A percentile compares a stretch with the other conserved stretches of the same genome.
phyloP scores from a whole-genome alignment of 2,888 invertebrate species.

The Clepsis dumicolana region DNA sequence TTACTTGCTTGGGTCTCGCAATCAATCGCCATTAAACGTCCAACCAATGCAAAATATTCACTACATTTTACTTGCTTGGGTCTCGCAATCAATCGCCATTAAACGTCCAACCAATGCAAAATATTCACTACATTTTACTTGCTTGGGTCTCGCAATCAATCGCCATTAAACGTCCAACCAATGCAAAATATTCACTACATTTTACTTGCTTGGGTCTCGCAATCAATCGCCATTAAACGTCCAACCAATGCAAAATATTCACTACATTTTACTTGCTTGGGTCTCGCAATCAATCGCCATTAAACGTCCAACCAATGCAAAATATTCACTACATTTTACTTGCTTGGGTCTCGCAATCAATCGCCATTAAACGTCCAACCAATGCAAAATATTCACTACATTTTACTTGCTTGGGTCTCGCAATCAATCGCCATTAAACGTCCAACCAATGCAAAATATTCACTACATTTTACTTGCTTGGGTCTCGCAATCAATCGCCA shows the following conservation, averaged over 20 bases:
- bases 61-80: not conserved
- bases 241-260: not conserved
- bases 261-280: not conserved
- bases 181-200: not conserved
- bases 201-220: slow-evolving; percentile 6
- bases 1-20: slow-evolving; percentile 9
- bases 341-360: slow-evolving; percentile 25
- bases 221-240: slow-evolving; percentile 25
- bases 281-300: slow-evolving; percentile 27
- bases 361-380: not conserved
- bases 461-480: not conserved
- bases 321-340: not conserved
- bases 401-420: slow-evolving; percentile 1
- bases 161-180: not conserved
- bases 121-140: not conserved
- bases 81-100: slow-evolving; percentile 28
- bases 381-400: not conserved
- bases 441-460: not conserved
- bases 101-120: not conserved
- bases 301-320: not conserved
- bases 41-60: not conserved
- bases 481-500: slow-evolving; percentile 30
- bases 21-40: slow-evolving; percentile 23
- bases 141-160: slow-evolving; percentile 27
- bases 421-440: slow-evolving; percentile 28